Conservation (phyloP, 2,888 invertebrate species). For the Agrochola litura region DNA sequence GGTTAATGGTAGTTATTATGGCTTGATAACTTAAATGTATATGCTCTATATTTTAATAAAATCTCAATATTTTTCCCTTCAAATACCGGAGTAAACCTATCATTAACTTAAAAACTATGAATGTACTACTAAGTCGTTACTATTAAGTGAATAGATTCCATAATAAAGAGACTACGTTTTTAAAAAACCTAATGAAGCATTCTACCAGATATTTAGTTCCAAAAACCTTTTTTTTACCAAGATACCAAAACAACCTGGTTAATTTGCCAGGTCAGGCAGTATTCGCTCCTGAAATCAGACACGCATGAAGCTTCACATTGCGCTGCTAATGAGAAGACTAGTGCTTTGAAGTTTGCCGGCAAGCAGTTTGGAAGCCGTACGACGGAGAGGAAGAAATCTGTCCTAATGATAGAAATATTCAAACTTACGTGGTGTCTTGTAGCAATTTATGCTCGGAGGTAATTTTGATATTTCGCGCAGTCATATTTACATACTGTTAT, state of each 20-base stretch:
- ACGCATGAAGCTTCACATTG: constrained; percentile 45
- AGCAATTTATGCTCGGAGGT: constrained; percentile 5
- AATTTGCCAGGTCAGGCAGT: not conserved
- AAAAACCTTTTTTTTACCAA: not conserved
- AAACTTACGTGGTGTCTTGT: constrained; percentile 21
- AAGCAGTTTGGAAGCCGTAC: not conserved
- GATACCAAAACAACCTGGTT: not conserved
- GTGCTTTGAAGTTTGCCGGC: constrained; percentile 39
- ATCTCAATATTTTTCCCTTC: too few relatives aligned
- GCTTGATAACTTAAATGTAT: not conserved
- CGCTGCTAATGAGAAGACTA: constrained; percentile 47
- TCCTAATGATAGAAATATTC: constrained; percentile 44
- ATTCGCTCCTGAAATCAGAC: constrained; percentile 31
- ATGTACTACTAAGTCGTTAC: not conserved
- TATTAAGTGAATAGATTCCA: not conserved
- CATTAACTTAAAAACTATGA: not conserved
- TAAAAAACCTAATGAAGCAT: not conserved
- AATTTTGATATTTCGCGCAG: constrained; percentile 30
- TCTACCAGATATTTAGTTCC: too few relatives aligned
- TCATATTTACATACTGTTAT: not conserved
- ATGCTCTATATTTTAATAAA: not conserved
- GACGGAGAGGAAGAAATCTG: constrained; percentile 36
- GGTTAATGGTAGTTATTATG: not conserved
- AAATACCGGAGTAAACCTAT: not conserved
- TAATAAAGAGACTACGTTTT: not conserved